These are phyloP conservation scores for Aphaenogaster rudis DNA, from an alignment of 1,140 invertebrate genomes.

Conservation along the genomic window DNA sequence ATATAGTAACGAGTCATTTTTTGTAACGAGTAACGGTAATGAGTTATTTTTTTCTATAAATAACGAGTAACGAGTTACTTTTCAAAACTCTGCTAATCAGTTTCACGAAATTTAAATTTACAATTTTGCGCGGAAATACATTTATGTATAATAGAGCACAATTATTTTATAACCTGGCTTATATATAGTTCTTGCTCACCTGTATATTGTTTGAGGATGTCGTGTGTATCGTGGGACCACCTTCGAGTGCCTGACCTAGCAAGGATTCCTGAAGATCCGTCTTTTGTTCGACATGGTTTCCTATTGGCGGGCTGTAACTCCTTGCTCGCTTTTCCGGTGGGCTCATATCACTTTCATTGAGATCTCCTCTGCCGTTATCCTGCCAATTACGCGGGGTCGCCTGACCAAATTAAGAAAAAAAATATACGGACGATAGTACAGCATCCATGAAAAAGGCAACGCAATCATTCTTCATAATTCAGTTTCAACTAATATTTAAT, in stretches of 20 bases:
- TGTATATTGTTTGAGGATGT: slow-evolving; percentile 83
- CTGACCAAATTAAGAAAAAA: slow-evolving; percentile 67
- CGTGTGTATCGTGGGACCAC: slow-evolving; percentile 88
- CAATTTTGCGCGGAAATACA: background rate
- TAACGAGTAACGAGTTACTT: too few relatives aligned
- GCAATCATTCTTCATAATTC: slow-evolving; percentile 12
- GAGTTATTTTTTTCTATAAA: too few relatives aligned
- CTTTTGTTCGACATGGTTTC: slow-evolving; percentile 86
- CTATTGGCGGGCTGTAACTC: slow-evolving; percentile 87
- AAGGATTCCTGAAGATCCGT: slow-evolving; percentile 90
- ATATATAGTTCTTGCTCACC: slow-evolving; percentile 70
- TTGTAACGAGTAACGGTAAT: too few relatives aligned
- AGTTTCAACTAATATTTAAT: background rate
- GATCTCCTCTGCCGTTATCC: slow-evolving; percentile 84
- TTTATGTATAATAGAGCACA: background rate
- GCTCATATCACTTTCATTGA: slow-evolving; percentile 84
- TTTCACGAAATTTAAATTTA: background rate
- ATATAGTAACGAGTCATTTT: too few relatives aligned
- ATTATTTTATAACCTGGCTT: background rate
- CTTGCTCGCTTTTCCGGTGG: slow-evolving; percentile 88
- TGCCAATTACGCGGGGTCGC: slow-evolving; percentile 87
- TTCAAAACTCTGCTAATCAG: too few relatives aligned
- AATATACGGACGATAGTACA: background rate
- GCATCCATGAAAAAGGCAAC: background rate
- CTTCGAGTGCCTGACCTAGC: slow-evolving; percentile 92